These are phyloP conservation scores for Patiria pectinifera DNA, from an alignment of 53 echinoderm and acorn worm species.

Conservation along the genomic window DNA sequence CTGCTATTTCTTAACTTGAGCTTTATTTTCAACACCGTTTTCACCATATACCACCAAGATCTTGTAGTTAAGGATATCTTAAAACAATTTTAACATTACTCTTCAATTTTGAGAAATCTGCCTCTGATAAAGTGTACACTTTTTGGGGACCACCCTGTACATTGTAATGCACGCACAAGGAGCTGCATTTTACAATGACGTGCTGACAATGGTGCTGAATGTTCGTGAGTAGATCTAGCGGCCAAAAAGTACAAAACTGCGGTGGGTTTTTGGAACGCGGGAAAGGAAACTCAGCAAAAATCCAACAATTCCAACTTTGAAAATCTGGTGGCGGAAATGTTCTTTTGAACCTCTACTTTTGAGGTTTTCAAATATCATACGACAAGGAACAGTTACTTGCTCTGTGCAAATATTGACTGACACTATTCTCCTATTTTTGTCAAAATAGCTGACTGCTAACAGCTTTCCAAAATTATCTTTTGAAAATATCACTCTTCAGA, in stretches of 20 bases:
- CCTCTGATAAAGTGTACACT: too few relatives aligned
- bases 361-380: too few relatives aligned
- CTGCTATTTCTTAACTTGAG: too few relatives aligned
- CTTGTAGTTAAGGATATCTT: too few relatives aligned
- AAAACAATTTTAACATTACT: too few relatives aligned
- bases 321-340: background rate
- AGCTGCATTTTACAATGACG: conserved; percentile 53
- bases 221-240: conserved; percentile 43
- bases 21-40: too few relatives aligned
- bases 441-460: background rate
- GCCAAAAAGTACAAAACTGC: background rate
- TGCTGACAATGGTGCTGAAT: conserved; percentile 63
- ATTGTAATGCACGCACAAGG: conserved; percentile 45
- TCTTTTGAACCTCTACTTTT: too few relatives aligned
- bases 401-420: background rate
- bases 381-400: too few relatives aligned
- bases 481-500: too few relatives aligned
- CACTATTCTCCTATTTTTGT: background rate
- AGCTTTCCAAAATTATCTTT: too few relatives aligned
- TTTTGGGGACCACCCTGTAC: background rate
- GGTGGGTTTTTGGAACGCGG: background rate
- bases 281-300: background rate
- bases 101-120: too few relatives aligned
- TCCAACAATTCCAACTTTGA: background rate
- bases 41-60: too few relatives aligned